phyloP scores from a whole-genome alignment of 2,113 vertebrate genomes.

The Anguilla rostrata region DNA sequence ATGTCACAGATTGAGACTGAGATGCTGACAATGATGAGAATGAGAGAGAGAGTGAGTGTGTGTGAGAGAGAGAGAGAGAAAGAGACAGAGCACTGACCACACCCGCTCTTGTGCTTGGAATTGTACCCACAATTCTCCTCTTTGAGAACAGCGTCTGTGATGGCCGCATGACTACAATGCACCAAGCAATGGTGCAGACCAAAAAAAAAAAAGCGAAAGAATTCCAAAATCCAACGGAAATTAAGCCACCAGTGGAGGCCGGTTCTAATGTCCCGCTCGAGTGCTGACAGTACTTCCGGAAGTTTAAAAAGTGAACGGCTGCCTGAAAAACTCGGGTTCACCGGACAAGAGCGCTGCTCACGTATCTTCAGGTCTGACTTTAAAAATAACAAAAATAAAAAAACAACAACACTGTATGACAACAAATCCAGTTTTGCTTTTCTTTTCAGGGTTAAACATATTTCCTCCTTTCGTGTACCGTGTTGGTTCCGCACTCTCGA shows the following conservation, averaged over 20 bases:
- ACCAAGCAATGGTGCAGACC: neutral
- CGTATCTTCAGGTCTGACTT: neutral
- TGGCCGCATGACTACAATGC: neutral
- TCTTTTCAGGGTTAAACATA: neutral
- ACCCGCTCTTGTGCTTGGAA: slow-evolving; percentile 68
- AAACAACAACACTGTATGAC: neutral
- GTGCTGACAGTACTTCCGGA: neutral
- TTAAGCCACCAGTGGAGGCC: neutral
- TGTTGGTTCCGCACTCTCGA: neutral
- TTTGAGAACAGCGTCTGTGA: slow-evolving; percentile 1
- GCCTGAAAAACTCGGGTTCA: neutral
- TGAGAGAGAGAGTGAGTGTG: slow-evolving; percentile 22
- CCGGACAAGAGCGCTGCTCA: neutral
- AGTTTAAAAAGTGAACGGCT: neutral
- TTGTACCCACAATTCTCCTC: slow-evolving; percentile 49
- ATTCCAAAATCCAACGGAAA: neutral
- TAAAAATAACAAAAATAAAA: neutral
- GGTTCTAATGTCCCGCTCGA: neutral
- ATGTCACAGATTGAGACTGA: slow-evolving; percentile 46
- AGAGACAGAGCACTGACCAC: slow-evolving; percentile 53
- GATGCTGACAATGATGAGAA: slow-evolving; percentile 40
- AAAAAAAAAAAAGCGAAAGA: neutral
- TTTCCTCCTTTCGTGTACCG: neutral
- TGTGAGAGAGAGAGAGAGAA: slow-evolving; percentile 34
- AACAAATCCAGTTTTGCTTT: neutral